Evolutionary conservation across 2,888 invertebrate species (phyloP).

Genomic region (Hecatera dysodea): DNA sequence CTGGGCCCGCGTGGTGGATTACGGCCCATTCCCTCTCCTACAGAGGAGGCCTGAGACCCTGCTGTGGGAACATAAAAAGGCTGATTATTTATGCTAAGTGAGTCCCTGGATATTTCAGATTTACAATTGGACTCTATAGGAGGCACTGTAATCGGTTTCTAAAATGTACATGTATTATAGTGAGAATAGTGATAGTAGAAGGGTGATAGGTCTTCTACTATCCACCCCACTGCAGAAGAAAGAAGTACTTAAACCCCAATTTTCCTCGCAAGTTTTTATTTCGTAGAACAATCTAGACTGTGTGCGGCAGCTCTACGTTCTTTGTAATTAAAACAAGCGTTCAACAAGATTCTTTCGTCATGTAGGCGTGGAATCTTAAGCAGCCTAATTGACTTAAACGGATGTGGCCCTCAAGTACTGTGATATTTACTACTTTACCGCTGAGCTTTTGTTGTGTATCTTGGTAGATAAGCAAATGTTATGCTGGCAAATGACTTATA

Average conservation of each 20-base stretch:
- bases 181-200: neutral
- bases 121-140: too few relatives aligned
- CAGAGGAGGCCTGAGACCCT: too few relatives aligned
- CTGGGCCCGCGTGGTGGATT: too few relatives aligned
- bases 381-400: conserved; percentile 19
- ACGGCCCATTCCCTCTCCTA: too few relatives aligned
- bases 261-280: conserved; percentile 1
- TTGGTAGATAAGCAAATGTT: neutral
- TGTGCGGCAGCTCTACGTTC: conserved; percentile 20
- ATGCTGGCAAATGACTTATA: too few relatives aligned
- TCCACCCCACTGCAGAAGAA: neutral
- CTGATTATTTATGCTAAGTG: too few relatives aligned
- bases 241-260: neutral
- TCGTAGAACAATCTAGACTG: conserved; percentile 7
- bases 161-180: too few relatives aligned
- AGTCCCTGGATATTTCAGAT: too few relatives aligned
- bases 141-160: too few relatives aligned
- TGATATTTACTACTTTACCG: neutral
- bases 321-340: conserved; percentile 31
- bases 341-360: conserved; percentile 36
- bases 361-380: conserved; percentile 36
- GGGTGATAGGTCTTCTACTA: too few relatives aligned
- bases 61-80: too few relatives aligned
- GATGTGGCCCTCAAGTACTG: neutral
- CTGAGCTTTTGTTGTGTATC: neutral